Evolutionary conservation across 2,888 invertebrate genomes (phyloP).

Genomic region (Sacculina carcini): DNA sequence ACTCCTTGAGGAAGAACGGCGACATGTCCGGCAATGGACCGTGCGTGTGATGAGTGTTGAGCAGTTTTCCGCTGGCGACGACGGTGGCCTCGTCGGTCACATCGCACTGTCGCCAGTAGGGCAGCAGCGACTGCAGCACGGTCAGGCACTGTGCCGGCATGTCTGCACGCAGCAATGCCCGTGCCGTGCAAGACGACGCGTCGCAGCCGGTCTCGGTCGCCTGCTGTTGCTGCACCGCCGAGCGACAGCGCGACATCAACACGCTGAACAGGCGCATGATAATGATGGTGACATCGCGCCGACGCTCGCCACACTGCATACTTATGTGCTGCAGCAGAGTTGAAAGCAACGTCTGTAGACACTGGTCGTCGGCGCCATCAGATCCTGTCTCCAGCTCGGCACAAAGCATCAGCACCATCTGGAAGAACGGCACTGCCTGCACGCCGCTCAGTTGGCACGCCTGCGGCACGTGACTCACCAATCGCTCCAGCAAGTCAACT

Average conservation of each 20-base stretch:
- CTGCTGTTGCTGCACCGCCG: slow-evolving; percentile 9
- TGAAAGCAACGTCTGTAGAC: slow-evolving; percentile 44
- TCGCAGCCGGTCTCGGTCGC: slow-evolving; percentile 4
- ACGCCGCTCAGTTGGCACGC: slow-evolving; percentile 52
- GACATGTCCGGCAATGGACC: slow-evolving; percentile 76
- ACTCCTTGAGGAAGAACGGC: slow-evolving; percentile 75
- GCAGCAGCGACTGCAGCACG: slow-evolving; percentile 38
- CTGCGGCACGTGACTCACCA: slow-evolving; percentile 48
- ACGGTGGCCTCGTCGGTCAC: background rate
- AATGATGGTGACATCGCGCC: slow-evolving; percentile 54
- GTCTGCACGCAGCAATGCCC: slow-evolving; percentile 36
- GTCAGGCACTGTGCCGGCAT: slow-evolving; percentile 44
- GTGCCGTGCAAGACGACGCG: slow-evolving; percentile 22
- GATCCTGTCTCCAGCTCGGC: slow-evolving; percentile 65
- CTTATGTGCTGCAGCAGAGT: slow-evolving; percentile 31
- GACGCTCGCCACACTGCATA: slow-evolving; percentile 18
- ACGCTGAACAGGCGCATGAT: slow-evolving; percentile 64
- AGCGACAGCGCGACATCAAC: slow-evolving; percentile 46
- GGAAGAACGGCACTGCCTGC: slow-evolving; percentile 67
- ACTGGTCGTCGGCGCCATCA: slow-evolving; percentile 47
- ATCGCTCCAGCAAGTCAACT: slow-evolving; percentile 40
- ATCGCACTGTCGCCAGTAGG: slow-evolving; percentile 37
- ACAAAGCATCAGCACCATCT: slow-evolving; percentile 67
- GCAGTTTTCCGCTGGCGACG: slow-evolving; percentile 34
- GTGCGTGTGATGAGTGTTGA: slow-evolving; percentile 51